These are phyloP conservation scores for Pelodytes ibericus DNA, from an alignment of 2,797 vertebrate species.

Conservation along the genomic window DNA sequence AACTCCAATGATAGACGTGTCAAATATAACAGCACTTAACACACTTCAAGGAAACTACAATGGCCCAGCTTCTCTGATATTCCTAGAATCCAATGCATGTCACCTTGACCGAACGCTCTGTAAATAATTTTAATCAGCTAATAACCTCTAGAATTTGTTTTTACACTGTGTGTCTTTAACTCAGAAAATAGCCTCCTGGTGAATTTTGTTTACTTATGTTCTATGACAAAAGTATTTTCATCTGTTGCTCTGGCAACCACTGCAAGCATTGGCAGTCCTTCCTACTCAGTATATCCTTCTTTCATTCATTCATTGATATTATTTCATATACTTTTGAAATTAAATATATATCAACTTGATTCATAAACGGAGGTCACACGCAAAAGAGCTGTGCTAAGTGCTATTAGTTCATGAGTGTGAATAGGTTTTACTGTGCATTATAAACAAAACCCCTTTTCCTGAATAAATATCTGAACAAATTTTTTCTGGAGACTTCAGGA, in stretches of 20 bases:
- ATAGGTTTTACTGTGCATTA: too few relatives aligned
- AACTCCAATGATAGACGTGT: background rate
- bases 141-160: conserved; percentile 10
- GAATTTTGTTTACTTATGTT: conserved; percentile 1
- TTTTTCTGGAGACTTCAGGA: too few relatives aligned
- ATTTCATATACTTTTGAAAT: conserved; percentile 16
- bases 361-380: background rate
- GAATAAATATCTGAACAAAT: too few relatives aligned
- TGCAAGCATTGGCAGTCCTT: background rate
- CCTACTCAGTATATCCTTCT: conserved; percentile 16
- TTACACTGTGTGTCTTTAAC: conserved; percentile 20
- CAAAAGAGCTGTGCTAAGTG: background rate
- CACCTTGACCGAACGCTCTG: conserved; percentile 11
- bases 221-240: conserved; percentile 31
- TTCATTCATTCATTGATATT: conserved; percentile 37
- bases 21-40: background rate
- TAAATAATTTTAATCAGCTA: conserved; percentile 8
- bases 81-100: conserved; percentile 10
- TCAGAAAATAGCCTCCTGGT: conserved; percentile 6
- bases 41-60: background rate
- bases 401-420: background rate
- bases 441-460: too few relatives aligned
- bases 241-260: conserved; percentile 45
- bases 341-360: conserved; percentile 1
- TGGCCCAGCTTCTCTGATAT: background rate